Evolutionary conservation across 2,113 vertebrate genomes (phyloP).

Genomic region (Stegostoma tigrinum): DNA sequence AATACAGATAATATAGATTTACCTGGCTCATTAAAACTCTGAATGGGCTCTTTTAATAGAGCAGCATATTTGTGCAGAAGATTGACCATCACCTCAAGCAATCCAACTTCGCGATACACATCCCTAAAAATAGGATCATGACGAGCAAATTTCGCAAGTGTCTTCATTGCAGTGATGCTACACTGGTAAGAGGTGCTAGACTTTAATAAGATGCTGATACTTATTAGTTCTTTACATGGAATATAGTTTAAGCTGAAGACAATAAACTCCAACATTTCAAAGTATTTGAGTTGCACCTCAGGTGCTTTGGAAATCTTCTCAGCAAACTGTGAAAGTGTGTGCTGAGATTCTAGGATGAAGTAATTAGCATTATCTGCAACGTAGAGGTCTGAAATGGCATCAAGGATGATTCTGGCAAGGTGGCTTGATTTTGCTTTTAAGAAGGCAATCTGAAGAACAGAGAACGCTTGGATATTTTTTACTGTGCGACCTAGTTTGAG

Average conservation of each 20-base stretch:
- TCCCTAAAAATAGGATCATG: slow-evolving; percentile 93
- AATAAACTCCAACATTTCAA: slow-evolving; percentile 91
- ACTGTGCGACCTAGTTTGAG: slow-evolving; percentile 75
- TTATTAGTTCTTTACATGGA: slow-evolving; percentile 96
- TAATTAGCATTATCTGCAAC: slow-evolving; percentile 89
- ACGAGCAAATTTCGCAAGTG: slow-evolving; percentile 80
- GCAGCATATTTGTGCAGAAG: slow-evolving; percentile 97
- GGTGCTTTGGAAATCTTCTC: slow-evolving; percentile 84
- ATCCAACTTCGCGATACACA: slow-evolving; percentile 92
- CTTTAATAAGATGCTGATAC: slow-evolving; percentile 92
- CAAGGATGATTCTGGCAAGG: slow-evolving; percentile 83
- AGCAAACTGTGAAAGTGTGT: slow-evolving; percentile 88
- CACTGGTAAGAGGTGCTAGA: slow-evolving; percentile 81
- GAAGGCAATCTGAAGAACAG: slow-evolving; percentile 92
- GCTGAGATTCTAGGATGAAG: slow-evolving; percentile 92
- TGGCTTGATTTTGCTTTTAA: slow-evolving; percentile 83
- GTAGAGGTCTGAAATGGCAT: slow-evolving; percentile 89
- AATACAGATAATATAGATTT: slow-evolving; percentile 40
- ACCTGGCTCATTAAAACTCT: slow-evolving; percentile 77
- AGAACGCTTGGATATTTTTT: slow-evolving; percentile 90
- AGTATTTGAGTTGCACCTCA: slow-evolving; percentile 89
- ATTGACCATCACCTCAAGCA: slow-evolving; percentile 94
- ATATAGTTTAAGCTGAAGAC: slow-evolving; percentile 97
- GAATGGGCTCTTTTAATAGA: slow-evolving; percentile 86
- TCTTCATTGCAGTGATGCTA: slow-evolving; percentile 80